These are phyloP conservation scores for Campoplex capitator DNA, from an alignment of 2,888 invertebrate species.

Conservation along the genomic window DNA sequence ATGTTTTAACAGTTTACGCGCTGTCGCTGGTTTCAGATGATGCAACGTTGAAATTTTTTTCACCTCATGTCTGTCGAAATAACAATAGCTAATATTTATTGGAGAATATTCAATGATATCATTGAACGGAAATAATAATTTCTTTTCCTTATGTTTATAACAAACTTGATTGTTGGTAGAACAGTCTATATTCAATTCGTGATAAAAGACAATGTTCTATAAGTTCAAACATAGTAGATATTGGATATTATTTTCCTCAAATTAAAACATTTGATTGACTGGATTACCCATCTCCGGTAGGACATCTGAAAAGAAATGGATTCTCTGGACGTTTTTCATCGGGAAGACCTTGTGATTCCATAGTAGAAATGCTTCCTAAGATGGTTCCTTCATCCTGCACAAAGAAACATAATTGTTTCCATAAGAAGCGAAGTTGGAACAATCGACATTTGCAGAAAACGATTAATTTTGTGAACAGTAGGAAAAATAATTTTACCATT, in stretches of 20 bases:
- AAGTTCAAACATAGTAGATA: background rate
- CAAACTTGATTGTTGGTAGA: too few species aligned
- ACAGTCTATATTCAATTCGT: too few species aligned
- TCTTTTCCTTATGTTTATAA: too few species aligned
- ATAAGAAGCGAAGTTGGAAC: background rate
- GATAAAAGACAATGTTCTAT: background rate
- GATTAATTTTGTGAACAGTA: background rate
- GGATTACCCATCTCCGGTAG: conserved; percentile 52
- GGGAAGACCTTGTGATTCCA: conserved; percentile 70
- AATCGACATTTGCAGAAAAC: too few species aligned
- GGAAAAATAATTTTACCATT: conserved; percentile 76
- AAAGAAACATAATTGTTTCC: conserved; percentile 39
- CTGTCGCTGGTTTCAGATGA: conserved; percentile 77
- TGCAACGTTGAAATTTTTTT: conserved; percentile 73
- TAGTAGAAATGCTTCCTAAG: conserved; percentile 77
- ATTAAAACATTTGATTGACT: background rate
- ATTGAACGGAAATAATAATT: background rate
- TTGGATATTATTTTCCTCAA: background rate
- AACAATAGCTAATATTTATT: background rate
- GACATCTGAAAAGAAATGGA: conserved; percentile 69
- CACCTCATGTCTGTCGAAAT: conserved; percentile 70
- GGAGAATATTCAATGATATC: background rate
- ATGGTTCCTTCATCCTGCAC: conserved; percentile 80
- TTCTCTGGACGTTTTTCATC: conserved; percentile 65
- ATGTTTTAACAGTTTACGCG: conserved; percentile 83